Evolutionary conservation across 2,113 vertebrate genomes (phyloP).

Genomic region (Eurypyga helias): DNA sequence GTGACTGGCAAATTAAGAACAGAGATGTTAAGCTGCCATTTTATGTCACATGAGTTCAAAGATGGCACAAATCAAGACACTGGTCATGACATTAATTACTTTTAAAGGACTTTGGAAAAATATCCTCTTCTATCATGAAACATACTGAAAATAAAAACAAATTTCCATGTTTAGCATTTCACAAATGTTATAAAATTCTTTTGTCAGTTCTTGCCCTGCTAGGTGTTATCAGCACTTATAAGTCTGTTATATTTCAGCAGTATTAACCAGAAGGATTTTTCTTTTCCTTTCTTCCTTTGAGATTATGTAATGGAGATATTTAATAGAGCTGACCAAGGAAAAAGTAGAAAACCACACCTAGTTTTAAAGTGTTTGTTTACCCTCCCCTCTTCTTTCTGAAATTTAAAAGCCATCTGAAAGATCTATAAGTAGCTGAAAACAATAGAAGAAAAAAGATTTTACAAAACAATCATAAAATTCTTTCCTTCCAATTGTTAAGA

Average conservation of each 20-base stretch:
- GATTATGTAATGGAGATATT: not conserved
- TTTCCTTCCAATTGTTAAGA: not conserved
- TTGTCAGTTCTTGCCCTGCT: not conserved
- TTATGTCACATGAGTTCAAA: not conserved
- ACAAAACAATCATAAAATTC: not conserved
- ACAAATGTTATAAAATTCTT: not conserved
- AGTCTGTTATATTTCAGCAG: not conserved
- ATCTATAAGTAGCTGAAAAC: not conserved
- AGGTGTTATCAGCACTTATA: not conserved
- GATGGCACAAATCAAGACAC: not conserved
- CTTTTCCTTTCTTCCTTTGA: not conserved
- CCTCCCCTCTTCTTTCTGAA: not conserved
- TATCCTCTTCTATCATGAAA: not conserved
- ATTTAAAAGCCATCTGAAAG: not conserved
- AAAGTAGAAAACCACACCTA: not conserved
- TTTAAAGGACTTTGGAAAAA: not conserved
- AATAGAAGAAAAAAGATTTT: not conserved
- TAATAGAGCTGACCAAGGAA: not conserved
- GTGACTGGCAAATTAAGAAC: not conserved
- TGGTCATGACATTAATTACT: not conserved
- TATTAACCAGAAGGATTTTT: not conserved
- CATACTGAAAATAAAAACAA: not conserved
- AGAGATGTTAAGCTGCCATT: not conserved
- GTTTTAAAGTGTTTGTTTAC: conserved; percentile 8
- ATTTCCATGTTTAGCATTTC: not conserved